Conservation (phyloP, 2,797 vertebrate species). For the Adelosebastes latens region DNA sequence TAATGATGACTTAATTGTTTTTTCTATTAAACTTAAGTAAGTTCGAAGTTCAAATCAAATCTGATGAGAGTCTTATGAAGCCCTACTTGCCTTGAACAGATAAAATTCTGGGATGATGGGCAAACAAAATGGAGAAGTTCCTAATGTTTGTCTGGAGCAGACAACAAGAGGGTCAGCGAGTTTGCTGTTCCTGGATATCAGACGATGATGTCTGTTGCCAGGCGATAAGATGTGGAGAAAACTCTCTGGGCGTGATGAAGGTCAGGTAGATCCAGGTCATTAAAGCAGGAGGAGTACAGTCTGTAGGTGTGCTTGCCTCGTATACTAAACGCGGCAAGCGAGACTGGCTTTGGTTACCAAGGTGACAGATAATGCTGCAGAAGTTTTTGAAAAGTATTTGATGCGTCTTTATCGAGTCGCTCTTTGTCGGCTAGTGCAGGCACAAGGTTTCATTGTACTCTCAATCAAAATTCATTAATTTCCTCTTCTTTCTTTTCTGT, state of each 20-base stretch:
- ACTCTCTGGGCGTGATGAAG: not conserved
- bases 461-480: not conserved
- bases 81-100: not conserved
- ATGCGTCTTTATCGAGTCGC: not conserved
- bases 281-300: not conserved
- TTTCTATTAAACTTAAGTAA: no score
- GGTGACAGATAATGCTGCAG: not conserved
- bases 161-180: not conserved
- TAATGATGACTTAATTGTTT: no score
- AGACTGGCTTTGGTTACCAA: not conserved
- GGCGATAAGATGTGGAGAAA: not conserved
- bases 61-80: not conserved
- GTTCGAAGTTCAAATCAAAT: not conserved
- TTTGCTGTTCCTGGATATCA: not conserved
- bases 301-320: not conserved
- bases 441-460: not conserved
- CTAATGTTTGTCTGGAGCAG: not conserved
- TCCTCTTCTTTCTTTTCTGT: not conserved
- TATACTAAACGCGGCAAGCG: not conserved
- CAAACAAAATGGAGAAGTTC: not conserved
- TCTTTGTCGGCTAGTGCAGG: not conserved
- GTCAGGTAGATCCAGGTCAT: not conserved
- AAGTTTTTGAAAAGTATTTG: not conserved
- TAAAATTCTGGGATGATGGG: not conserved
- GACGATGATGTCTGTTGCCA: constrained; percentile 18